Conservation (phyloP, 2,888 invertebrate genomes). For the Ormyrus thymus region DNA sequence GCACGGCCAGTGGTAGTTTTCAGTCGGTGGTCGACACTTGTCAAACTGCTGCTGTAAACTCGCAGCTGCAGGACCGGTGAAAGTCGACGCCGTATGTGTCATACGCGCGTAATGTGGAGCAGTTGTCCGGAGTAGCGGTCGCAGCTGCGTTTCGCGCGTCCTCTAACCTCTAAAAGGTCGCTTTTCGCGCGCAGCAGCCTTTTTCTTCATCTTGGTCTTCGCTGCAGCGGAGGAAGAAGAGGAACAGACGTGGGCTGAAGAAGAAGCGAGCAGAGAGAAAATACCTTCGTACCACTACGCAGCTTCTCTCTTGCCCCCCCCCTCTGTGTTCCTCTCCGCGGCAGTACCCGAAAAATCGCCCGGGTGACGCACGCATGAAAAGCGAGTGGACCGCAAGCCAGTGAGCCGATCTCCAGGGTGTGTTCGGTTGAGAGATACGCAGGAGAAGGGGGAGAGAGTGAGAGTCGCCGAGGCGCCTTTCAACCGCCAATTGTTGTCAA, state of each 20-base stretch:
- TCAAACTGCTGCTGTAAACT: slow-evolving; percentile 13
- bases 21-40: slow-evolving; percentile 24
- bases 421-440: background rate
- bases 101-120: background rate
- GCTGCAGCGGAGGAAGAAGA: background rate
- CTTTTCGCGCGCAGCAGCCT: background rate
- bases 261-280: slow-evolving; percentile 22
- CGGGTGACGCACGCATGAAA: slow-evolving; percentile 51
- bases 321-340: background rate
- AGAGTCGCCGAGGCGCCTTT: slow-evolving; percentile 16
- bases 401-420: background rate
- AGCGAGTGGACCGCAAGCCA: background rate
- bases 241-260: background rate
- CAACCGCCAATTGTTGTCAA: slow-evolving; percentile 49
- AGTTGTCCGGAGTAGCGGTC: background rate
- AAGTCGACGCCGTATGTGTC: slow-evolving; percentile 1
- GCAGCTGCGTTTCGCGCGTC: slow-evolving; percentile 38
- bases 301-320: background rate
- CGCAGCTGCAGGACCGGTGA: slow-evolving; percentile 8
- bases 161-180: slow-evolving; percentile 40
- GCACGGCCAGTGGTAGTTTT: background rate
- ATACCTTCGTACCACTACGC: slow-evolving; percentile 4
- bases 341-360: slow-evolving; percentile 16
- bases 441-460: background rate
- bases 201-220: background rate